Percentiles rank a stretch among this genome's conserved stretches.
These are phyloP conservation scores for Homalodisca vitripennis DNA, from an alignment of 1,140 invertebrate species.

Conservation along the genomic window DNA sequence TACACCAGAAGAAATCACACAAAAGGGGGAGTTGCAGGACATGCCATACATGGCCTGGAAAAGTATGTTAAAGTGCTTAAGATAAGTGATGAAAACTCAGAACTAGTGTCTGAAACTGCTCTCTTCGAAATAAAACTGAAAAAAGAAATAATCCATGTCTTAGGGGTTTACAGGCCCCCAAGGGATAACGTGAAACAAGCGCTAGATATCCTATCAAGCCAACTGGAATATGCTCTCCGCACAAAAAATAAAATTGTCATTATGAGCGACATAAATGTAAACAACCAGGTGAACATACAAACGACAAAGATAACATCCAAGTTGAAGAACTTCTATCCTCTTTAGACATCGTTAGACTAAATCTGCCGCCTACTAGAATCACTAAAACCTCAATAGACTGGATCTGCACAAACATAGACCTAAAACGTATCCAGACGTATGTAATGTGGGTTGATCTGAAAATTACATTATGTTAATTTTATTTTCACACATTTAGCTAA, in stretches of 20 bases:
- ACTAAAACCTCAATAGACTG: background rate
- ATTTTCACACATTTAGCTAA: too few relatives aligned
- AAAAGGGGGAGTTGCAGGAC: too few relatives aligned
- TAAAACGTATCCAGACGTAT: background rate
- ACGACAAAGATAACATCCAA: background rate
- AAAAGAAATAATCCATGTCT: background rate
- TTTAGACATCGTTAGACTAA: background rate
- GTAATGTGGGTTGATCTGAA: too few relatives aligned
- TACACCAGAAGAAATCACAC: background rate
- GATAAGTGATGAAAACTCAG: too few relatives aligned
- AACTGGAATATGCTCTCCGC: background rate
- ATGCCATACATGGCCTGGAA: background rate
- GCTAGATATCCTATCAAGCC: background rate
- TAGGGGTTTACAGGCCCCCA: constrained; percentile 20
- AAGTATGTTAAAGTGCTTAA: background rate
- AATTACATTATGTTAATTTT: too few relatives aligned
- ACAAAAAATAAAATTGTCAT: constrained; percentile 11
- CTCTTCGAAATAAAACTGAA: too few relatives aligned
- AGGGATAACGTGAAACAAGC: background rate
- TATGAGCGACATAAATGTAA: background rate
- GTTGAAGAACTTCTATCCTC: background rate
- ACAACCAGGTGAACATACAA: background rate
- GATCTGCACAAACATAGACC: background rate
- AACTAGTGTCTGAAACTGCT: too few relatives aligned
- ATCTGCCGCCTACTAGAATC: background rate